A percentile compares a stretch with the other conserved stretches of the same genome.
phyloP scores from a whole-genome alignment of 2,888 invertebrate species.

The Hydrotaea cyrtoneurina region DNA sequence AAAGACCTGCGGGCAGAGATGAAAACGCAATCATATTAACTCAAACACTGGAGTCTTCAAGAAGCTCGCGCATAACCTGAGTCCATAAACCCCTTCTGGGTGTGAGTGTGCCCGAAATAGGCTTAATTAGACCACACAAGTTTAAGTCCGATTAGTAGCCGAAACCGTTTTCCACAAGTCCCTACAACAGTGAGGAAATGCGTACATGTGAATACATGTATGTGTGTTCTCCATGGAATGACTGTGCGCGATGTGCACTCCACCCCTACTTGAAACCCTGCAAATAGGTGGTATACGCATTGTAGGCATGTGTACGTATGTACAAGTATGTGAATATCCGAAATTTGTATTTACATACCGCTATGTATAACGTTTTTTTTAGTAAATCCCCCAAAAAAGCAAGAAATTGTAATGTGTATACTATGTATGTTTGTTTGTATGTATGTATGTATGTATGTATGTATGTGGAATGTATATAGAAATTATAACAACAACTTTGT shows the following conservation, averaged over 20 bases:
- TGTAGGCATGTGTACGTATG: background rate
- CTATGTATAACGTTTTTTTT: slow-evolving; percentile 48
- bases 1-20: too few species aligned
- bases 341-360: background rate
- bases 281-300: background rate
- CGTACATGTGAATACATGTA: slow-evolving; percentile 42
- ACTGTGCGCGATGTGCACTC: background rate
- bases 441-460: too few species aligned
- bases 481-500: too few species aligned
- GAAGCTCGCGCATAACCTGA: too few species aligned
- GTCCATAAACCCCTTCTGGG: too few species aligned
- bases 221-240: background rate
- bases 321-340: background rate
- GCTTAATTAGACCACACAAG: too few species aligned
- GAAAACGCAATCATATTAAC: too few species aligned
- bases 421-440: slow-evolving; percentile 16
- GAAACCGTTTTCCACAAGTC: slow-evolving; percentile 61
- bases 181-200: slow-evolving; percentile 38
- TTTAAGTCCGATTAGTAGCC: slow-evolving; percentile 43
- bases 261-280: background rate
- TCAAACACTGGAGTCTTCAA: too few species aligned
- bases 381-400: slow-evolving; percentile 63
- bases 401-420: slow-evolving; percentile 25
- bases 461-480: too few species aligned
- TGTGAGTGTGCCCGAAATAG: too few species aligned